Conservation (phyloP, 1,140 invertebrate genomes). For the Tenebrio molitor region DNA sequence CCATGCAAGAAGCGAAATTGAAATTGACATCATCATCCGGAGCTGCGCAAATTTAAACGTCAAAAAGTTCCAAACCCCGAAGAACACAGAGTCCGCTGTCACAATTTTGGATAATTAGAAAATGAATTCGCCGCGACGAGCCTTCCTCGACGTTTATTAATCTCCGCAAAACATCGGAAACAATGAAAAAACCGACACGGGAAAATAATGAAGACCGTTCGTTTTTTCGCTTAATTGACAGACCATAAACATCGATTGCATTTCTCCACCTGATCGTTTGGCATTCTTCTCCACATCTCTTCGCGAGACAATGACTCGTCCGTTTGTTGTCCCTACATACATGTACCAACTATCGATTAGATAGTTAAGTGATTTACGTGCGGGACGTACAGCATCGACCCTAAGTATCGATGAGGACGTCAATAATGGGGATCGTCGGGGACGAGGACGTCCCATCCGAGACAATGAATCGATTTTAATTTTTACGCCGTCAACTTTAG, state of each 20-base stretch:
- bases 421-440: background rate
- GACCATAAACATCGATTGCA: slow-evolving; percentile 22
- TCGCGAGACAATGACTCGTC: slow-evolving; percentile 41
- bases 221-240: slow-evolving; percentile 15
- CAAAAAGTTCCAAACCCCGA: too few relatives aligned
- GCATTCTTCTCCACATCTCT: slow-evolving; percentile 35
- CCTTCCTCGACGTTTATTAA: too few relatives aligned
- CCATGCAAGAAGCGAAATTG: too few relatives aligned
- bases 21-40: too few relatives aligned
- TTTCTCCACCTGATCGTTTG: slow-evolving; percentile 30
- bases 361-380: slow-evolving; percentile 31
- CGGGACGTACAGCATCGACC: background rate
- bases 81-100: too few relatives aligned
- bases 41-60: too few relatives aligned
- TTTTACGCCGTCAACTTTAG: slow-evolving; percentile 4
- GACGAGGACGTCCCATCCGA: background rate
- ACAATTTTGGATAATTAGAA: too few relatives aligned
- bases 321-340: slow-evolving; percentile 30
- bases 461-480: slow-evolving; percentile 6
- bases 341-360: slow-evolving; percentile 10
- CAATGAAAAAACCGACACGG: too few relatives aligned
- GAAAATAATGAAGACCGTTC: background rate
- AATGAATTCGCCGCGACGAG: too few relatives aligned
- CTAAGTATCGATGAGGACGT: slow-evolving; percentile 10
- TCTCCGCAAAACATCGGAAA: too few relatives aligned